Conservation (phyloP, 2,113 vertebrate genomes). For the Micronisus gabar region DNA sequence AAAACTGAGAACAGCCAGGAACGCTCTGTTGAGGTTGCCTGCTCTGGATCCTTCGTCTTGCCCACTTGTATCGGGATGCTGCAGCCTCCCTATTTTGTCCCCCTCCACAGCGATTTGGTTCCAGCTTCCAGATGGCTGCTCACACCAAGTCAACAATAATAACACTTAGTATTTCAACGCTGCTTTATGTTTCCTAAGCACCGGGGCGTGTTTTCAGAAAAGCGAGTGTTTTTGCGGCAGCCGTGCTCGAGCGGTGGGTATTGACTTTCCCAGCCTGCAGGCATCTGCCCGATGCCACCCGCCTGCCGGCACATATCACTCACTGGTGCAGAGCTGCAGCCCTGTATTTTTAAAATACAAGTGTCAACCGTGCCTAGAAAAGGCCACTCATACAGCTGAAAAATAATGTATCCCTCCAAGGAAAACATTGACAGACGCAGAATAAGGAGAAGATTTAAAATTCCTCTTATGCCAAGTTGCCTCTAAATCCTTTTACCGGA, state of each 20-base stretch:
- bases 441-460: neutral
- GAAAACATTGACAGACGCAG: neutral
- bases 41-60: neutral
- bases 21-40: neutral
- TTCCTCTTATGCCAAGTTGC: neutral
- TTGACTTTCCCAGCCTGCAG: neutral
- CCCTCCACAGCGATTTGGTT: neutral
- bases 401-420: neutral
- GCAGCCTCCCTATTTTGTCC: neutral
- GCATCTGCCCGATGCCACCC: neutral
- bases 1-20: neutral
- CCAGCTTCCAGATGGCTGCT: neutral
- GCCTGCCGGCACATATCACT: accelerated
- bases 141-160: neutral
- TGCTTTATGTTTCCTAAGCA: neutral
- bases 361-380: neutral
- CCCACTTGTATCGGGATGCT: neutral
- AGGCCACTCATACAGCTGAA: neutral
- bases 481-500: neutral
- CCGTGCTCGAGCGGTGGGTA: accelerated
- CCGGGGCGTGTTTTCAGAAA: neutral
- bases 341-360: neutral
- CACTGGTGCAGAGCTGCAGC: neutral
- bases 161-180: neutral
- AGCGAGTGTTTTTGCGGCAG: neutral